Evolutionary conservation across 2,888 invertebrate genomes (phyloP).

Genomic region (Drosophila mimica): DNA sequence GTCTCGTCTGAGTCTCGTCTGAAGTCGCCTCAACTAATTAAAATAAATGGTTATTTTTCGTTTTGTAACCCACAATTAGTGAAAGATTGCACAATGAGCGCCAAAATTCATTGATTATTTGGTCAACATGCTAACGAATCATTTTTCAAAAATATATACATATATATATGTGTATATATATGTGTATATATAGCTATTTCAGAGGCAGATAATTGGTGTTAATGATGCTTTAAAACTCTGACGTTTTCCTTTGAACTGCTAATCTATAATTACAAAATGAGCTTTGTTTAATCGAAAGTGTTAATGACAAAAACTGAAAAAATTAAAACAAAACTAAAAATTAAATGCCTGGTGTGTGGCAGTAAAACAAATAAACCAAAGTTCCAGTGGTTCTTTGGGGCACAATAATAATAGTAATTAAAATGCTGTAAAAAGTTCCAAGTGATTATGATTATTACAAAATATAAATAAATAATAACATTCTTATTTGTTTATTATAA

Average conservation of each 20-base stretch:
- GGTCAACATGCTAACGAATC: slow-evolving; percentile 38
- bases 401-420: neutral
- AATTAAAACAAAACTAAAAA: neutral
- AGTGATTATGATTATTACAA: neutral
- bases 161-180: neutral
- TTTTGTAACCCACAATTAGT: slow-evolving; percentile 22
- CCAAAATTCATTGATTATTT: slow-evolving; percentile 35
- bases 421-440: neutral
- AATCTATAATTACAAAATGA: slow-evolving; percentile 29
- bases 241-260: slow-evolving; percentile 22
- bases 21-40: slow-evolving; percentile 53
- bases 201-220: slow-evolving; percentile 31
- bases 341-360: neutral
- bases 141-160: slow-evolving; percentile 49
- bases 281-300: slow-evolving; percentile 24
- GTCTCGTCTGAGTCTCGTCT: neutral
- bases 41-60: slow-evolving; percentile 62
- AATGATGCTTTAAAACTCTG: slow-evolving; percentile 45
- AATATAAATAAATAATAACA: too few relatives aligned
- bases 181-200: slow-evolving; percentile 1
- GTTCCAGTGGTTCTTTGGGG: neutral
- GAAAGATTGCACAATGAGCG: slow-evolving; percentile 48
- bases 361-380: neutral
- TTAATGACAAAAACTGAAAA: neutral
- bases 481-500: too few relatives aligned